Percentiles rank a stretch among this genome's conserved stretches.
Evolutionary conservation across 2,113 vertebrate genomes (phyloP).

Genomic region (Choloepus hoffmanni): DNA sequence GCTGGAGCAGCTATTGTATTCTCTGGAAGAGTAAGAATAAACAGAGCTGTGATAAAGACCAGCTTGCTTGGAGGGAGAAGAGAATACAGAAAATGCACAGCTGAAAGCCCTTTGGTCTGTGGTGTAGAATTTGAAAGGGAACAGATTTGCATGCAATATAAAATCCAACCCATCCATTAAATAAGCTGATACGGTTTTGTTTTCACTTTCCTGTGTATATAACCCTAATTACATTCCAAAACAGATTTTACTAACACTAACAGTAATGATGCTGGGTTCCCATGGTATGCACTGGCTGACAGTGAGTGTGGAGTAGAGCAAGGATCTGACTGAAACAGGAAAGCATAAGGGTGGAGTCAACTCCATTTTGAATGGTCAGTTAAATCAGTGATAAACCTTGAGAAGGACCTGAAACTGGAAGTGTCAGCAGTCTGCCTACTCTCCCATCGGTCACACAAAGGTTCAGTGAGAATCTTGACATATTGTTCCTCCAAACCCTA

Average conservation of each 20-base stretch:
- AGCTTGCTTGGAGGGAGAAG: no score
- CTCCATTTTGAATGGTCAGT: neutral
- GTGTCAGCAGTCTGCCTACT: neutral
- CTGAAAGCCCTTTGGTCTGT: neutral
- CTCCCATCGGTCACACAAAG: no score
- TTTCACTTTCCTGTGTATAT: neutral
- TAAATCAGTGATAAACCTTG: neutral
- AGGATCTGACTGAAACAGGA: neutral
- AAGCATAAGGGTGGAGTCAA: neutral
- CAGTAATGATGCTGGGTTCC: neutral
- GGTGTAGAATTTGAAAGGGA: no score
- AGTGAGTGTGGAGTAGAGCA: neutral
- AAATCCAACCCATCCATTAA: neutral
- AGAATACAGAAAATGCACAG: neutral
- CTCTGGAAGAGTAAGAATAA: neutral
- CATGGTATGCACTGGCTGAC: neutral
- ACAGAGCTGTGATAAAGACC: neutral
- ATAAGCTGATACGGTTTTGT: neutral
- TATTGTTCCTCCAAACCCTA: neutral
- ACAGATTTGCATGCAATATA: neutral
- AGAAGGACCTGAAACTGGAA: neutral
- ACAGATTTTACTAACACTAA: neutral
- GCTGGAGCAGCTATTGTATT: rapidly evolving
- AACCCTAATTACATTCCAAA: neutral
- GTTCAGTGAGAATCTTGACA: neutral